A percentile compares a stretch with the other conserved stretches of the same genome.
Conservation (phyloP, 2,113 vertebrate species). For the Nansenia antarctica region DNA sequence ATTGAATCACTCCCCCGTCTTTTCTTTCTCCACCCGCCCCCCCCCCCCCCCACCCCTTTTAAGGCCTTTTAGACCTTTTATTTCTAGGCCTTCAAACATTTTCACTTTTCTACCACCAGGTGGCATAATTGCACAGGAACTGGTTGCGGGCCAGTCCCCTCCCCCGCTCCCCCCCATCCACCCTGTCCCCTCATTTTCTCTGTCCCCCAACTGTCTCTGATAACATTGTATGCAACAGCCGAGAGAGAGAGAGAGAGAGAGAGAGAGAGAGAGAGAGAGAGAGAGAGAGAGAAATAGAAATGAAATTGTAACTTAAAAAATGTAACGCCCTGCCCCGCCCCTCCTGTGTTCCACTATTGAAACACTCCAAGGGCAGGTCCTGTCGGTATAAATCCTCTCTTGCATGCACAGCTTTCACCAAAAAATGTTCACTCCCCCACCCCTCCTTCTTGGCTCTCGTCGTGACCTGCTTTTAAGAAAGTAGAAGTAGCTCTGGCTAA, state of each 20-base stretch:
- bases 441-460: conserved; percentile 29
- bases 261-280: too few species aligned
- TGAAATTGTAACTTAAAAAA: too few species aligned
- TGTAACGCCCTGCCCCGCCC: too few species aligned
- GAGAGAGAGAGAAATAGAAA: too few species aligned
- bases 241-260: too few species aligned
- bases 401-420: conserved; percentile 10
- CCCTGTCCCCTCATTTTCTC: not conserved
- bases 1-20: conserved; percentile 75
- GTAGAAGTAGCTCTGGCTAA: conserved; percentile 62
- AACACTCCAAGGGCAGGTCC: conserved; percentile 50
- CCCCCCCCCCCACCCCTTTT: conserved; percentile 29
- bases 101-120: conserved; percentile 66
- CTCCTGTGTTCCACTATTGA: conserved; percentile 45
- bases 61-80: not conserved
- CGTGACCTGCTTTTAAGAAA: conserved; percentile 64
- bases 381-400: conserved; percentile 49
- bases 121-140: conserved; percentile 73
- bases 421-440: not conserved
- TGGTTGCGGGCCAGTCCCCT: conserved; percentile 16
- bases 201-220: not conserved
- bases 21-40: conserved; percentile 47
- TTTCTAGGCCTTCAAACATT: not conserved
- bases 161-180: not conserved
- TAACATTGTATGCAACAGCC: not conserved